These are phyloP conservation scores for Prietella phreatophila DNA, from an alignment of 2,113 vertebrate species.

Conservation along the genomic window DNA sequence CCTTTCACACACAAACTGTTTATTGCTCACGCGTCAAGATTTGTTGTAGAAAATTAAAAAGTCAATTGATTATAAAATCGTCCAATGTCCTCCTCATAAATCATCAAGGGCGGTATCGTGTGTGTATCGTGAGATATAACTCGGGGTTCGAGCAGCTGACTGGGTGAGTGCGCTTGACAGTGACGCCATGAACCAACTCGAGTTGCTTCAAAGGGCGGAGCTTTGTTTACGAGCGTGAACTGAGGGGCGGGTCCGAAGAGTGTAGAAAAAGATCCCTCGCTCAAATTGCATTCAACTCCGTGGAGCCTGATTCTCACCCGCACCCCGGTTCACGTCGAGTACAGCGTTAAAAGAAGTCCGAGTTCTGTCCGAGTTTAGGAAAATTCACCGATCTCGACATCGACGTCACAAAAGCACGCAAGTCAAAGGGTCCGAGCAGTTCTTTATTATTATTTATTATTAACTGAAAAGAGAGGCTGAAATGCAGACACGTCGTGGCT, in stretches of 20 bases:
- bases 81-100: neutral
- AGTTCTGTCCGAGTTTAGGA: neutral
- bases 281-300: neutral
- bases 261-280: neutral
- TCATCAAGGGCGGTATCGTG: neutral
- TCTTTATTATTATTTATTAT: neutral
- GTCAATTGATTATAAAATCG: too few relatives aligned
- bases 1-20: too few relatives aligned
- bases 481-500: neutral
- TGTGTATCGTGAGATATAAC: too few relatives aligned
- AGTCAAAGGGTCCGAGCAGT: neutral
- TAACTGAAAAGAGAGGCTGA: conserved; percentile 52
- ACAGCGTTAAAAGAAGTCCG: neutral
- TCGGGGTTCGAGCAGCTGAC: neutral
- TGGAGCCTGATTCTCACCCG: too few relatives aligned
- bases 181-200: neutral
- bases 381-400: neutral
- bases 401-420: neutral
- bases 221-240: neutral
- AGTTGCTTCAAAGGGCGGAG: neutral
- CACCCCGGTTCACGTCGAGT: too few relatives aligned
- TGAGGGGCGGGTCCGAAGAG: neutral
- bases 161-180: neutral
- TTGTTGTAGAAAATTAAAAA: too few relatives aligned
- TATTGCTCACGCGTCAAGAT: too few relatives aligned